Evolutionary conservation across 2,888 invertebrate genomes (phyloP), one percentile per base, ranked within the genome.

Genomic region (Onchidella celtica): DNA sequence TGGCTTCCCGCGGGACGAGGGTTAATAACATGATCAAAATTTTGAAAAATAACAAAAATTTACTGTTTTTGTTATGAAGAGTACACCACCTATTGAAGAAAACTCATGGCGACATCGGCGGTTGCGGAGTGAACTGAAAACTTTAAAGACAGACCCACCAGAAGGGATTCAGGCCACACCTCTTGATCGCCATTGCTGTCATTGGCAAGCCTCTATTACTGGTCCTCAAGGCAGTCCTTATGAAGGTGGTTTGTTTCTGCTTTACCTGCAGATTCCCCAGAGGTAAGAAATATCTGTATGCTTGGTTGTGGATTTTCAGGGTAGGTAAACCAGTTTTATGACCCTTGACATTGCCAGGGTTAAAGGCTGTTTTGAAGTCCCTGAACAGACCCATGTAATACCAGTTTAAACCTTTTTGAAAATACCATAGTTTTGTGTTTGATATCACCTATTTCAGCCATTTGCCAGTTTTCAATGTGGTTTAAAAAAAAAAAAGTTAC

Each of bases 191-290:
- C 95, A 95, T 93, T 96, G 96, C 90, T 97, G 96, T 90, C 97
- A 98, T 93, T 98, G 98, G 98, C 97, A 98, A 94, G 98, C 98
- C 1, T 96, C 96, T 78, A 97, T 98, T 89, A 96, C 96, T 34
- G 98, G 98, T 0, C 98, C 98, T 11, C 96, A 96, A 40, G 97
- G 97, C 47, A 97, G 97, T 92, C 97, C 98, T 0, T 98, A 98
- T 91, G 98, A 98, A 93, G 98, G 98, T 24, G 98, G 98, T 9
- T 95, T 97, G 81, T 98, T 98, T 94, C 97, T 96, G 92, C 95
- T 98, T 6, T 97, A 97, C 92, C 95, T 98, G 83, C 97, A 97
- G 94, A 97, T 98, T 88, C 97, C 97, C 17, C 90, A 93, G 79
- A 93, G 93, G 93, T 93, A 84, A 85, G 70, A 55, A n/a, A 24